Base-by-base conservation (phyloP, 2,888 invertebrate species). In the Azorinus chamasolen region DNA sequence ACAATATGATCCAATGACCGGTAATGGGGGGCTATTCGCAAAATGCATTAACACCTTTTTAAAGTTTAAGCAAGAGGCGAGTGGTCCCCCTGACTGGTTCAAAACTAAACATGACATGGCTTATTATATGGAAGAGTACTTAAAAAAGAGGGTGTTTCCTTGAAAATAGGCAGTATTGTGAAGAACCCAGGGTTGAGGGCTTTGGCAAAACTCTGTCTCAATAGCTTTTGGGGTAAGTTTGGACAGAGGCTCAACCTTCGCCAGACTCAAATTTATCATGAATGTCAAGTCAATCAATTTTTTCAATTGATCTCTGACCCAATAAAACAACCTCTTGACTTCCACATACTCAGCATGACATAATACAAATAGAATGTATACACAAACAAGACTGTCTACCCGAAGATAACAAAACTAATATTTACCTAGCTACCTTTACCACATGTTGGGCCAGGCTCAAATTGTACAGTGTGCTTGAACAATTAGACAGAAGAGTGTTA, bases 31-130 rank as follows among this genome's bases (percentile, higher is more conserved):
- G 0, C 27, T 92, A 12, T 92, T 92, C 77, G 69, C 85, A 1
- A 83, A 79, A 0, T 92, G 89, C 72, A 87, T 92, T 0, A 84
- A 91, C 32, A 58, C 58, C 12, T 54, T 64, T 20, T 20, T 64
- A 4, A 64, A 64, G 10, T 54, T 25, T 16, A 64, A 64, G 41
- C 54, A 64, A 32, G 64, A 54, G 43, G 43, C 54, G 8, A 46
- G 45, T n/a, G 65, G 55, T 1, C 24, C 22, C 20, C 64, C 65
- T 10, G 48, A 65, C 10, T 54, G 45, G 45, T 16, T 27, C 32
- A 41, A 55, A 10, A 55, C 39, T 8, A 16, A 39, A 18, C 43
- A 53, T 1, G 64, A 53, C 32, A 20, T 6, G 16, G 20, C 1
- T 10, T 6, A 32, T 12, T 62, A 50, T 24, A 24, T 50, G 2